Conservation (phyloP, 2,113 vertebrate genomes). For the Cynoglossus semilaevis region DNA sequence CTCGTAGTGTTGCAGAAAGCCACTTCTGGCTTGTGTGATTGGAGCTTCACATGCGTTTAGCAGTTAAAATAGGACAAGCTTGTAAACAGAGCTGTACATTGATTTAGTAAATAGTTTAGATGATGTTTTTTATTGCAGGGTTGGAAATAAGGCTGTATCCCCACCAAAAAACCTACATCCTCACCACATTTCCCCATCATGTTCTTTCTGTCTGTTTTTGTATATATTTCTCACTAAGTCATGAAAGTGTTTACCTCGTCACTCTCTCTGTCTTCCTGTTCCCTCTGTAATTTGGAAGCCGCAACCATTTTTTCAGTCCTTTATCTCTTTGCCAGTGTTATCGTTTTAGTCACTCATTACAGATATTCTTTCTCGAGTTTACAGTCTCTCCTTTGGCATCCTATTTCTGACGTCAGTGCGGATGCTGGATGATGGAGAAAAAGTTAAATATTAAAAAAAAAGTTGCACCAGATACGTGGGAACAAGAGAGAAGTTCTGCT, state of each 20-base stretch:
- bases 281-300: slow-evolving; percentile 46
- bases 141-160: slow-evolving; percentile 36
- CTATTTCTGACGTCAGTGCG: slow-evolving; percentile 7
- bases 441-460: slow-evolving; percentile 9
- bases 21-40: slow-evolving; percentile 27
- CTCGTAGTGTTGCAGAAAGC: slow-evolving; percentile 39
- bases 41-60: slow-evolving; percentile 28
- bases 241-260: slow-evolving; percentile 33
- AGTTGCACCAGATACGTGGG: slow-evolving; percentile 16
- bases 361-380: slow-evolving; percentile 12
- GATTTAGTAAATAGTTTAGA: slow-evolving; percentile 56
- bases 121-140: slow-evolving; percentile 53
- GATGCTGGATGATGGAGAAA: slow-evolving; percentile 6
- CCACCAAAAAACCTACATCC: slow-evolving; percentile 17
- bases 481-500: slow-evolving; percentile 21
- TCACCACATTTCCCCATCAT: slow-evolving; percentile 22
- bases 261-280: slow-evolving; percentile 19
- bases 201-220: slow-evolving; percentile 18
- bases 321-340: slow-evolving; percentile 21
- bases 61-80: slow-evolving; percentile 18
- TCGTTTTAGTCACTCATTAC: slow-evolving; percentile 36
- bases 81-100: slow-evolving; percentile 44
- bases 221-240: slow-evolving; percentile 28
- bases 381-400: slow-evolving; percentile 33
- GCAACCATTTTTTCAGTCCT: slow-evolving; percentile 18